Conservation (phyloP, 2,797 vertebrate species). For the Dallia pectoralis region DNA sequence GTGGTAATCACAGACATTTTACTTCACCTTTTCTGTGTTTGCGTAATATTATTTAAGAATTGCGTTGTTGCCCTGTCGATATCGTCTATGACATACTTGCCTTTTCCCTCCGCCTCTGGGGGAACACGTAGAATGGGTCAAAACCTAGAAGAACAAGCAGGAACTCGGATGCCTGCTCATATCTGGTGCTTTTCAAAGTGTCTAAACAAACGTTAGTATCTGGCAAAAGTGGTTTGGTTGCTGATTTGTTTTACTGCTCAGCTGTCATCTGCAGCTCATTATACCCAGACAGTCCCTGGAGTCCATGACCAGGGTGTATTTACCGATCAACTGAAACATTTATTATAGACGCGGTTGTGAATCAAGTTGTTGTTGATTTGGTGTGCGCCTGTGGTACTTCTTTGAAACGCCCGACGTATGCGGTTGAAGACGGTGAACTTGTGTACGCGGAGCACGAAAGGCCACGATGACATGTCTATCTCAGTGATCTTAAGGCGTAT, state of each 20-base stretch:
- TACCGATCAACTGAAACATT: background rate
- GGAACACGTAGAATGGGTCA: background rate
- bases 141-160: background rate
- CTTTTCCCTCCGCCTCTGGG: background rate
- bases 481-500: slow-evolving; percentile 25
- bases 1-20: too few species aligned
- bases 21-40: background rate
- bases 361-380: background rate
- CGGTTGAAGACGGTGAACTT: slow-evolving; percentile 13
- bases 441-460: slow-evolving; percentile 6
- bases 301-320: background rate
- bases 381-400: slow-evolving; percentile 1
- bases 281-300: background rate
- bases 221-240: background rate
- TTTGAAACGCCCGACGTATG: slow-evolving; percentile 1
- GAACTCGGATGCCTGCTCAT: background rate
- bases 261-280: slow-evolving; percentile 6
- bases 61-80: background rate
- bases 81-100: background rate
- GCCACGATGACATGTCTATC: slow-evolving; percentile 7
- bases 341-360: background rate
- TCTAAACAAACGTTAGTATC: background rate
- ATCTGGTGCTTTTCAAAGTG: background rate
- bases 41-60: background rate
- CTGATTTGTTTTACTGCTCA: background rate